phyloP scores from a whole-genome alignment of 2,113 vertebrate species.

The Oncorhynchus mykiss region DNA sequence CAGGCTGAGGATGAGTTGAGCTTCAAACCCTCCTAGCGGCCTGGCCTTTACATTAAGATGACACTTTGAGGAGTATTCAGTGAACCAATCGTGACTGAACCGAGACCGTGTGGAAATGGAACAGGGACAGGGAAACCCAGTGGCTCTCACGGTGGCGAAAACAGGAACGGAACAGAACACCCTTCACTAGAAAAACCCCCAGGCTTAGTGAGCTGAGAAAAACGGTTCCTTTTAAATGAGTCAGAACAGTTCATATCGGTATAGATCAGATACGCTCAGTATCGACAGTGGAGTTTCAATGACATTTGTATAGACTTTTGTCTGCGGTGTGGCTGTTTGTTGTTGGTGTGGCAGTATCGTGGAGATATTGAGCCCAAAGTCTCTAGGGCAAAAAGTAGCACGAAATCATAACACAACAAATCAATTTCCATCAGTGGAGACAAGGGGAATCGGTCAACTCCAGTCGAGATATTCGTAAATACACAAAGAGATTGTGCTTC shows the following conservation, averaged over 20 bases:
- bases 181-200: no score
- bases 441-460: slow-evolving; percentile 69
- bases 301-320: slow-evolving; percentile 76
- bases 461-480: slow-evolving; percentile 32
- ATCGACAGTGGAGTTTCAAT: slow-evolving; percentile 62
- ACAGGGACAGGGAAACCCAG: slow-evolving; percentile 41
- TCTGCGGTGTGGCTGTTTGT: slow-evolving; percentile 50
- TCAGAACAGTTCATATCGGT: no score
- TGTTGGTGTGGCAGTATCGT: slow-evolving; percentile 70
- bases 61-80: slow-evolving; percentile 48
- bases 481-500: slow-evolving; percentile 11
- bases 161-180: background rate
- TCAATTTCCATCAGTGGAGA: slow-evolving; percentile 80
- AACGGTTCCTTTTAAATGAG: slow-evolving; percentile 25
- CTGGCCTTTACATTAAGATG: slow-evolving; percentile 51
- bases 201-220: background rate
- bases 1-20: slow-evolving; percentile 16
- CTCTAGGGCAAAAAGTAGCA: slow-evolving; percentile 58
- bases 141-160: slow-evolving; percentile 22
- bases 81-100: slow-evolving; percentile 48
- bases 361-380: slow-evolving; percentile 64
- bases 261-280: slow-evolving; percentile 27
- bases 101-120: slow-evolving; percentile 39
- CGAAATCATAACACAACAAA: slow-evolving; percentile 68
- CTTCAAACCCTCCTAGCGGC: slow-evolving; percentile 35